Conservation (phyloP, 2,888 invertebrate species). For the Chaitophorus viminalis region DNA sequence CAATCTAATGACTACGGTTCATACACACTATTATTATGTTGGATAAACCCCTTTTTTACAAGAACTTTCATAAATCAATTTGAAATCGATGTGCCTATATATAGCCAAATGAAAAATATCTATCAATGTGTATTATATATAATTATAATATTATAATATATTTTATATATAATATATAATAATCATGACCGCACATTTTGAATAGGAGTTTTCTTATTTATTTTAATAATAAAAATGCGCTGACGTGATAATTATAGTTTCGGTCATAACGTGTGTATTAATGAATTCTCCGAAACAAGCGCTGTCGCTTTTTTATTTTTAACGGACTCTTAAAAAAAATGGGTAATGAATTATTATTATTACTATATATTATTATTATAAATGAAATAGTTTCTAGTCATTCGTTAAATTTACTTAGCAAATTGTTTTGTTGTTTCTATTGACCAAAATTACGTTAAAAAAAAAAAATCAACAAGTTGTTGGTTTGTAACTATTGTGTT, state of each 20-base stretch:
- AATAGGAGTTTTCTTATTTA: constrained; percentile 12
- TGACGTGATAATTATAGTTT: constrained; percentile 41
- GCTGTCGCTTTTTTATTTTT: constrained; percentile 37
- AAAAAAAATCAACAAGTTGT: constrained; percentile 21
- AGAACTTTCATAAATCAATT: not conserved
- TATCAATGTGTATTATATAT: not conserved
- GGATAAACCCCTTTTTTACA: constrained; percentile 1
- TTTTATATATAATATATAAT: not conserved
- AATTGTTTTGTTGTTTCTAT: constrained; percentile 59
- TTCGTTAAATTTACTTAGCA: constrained; percentile 61
- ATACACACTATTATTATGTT: not conserved
- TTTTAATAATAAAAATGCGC: constrained; percentile 37
- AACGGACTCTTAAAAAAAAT: constrained; percentile 29
- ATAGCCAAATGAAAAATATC: constrained; percentile 35
- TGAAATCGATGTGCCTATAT: constrained; percentile 12
- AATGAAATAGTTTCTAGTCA: constrained; percentile 60
- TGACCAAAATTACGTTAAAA: constrained; percentile 18
- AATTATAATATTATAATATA: not conserved
- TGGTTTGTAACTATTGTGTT: constrained; percentile 11
- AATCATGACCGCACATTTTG: not conserved
- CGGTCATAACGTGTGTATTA: constrained; percentile 28
- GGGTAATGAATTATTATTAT: constrained; percentile 56
- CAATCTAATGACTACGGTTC: constrained; percentile 4
- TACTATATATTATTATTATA: constrained; percentile 42
- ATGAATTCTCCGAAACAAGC: constrained; percentile 25